These are phyloP conservation scores for Electrophaes corylata DNA, from an alignment of 2,888 invertebrate species.

Conservation along the genomic window DNA sequence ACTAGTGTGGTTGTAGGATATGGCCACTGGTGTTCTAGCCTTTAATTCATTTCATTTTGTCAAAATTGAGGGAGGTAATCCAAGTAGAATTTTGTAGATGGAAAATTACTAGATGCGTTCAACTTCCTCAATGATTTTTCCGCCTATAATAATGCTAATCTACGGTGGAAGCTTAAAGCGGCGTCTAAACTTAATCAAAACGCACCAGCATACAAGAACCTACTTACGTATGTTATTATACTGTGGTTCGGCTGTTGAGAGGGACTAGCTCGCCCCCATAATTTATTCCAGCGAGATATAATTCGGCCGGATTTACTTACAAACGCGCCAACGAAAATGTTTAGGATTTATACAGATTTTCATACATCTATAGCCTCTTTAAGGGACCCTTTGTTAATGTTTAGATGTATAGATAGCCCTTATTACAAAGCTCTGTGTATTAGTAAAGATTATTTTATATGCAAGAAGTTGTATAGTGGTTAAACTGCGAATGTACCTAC, in stretches of 20 bases:
- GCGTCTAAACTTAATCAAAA: no score
- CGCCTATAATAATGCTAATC: no score
- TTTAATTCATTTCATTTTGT: no score
- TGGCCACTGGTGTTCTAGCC: no score
- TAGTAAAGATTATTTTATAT: neutral
- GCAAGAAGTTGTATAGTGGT: neutral
- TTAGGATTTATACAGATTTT: constrained; percentile 58
- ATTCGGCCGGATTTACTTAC: constrained; percentile 73
- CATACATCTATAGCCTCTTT: constrained; percentile 11
- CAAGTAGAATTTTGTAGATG: no score
- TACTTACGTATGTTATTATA: constrained; percentile 4
- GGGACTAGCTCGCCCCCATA: constrained; percentile 71
- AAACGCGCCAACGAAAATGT: constrained; percentile 64
- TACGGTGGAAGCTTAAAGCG: no score
- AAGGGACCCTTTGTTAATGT: constrained; percentile 14
- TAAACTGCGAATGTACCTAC: no score
- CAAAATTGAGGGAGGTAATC: no score
- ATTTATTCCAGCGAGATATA: constrained; percentile 77
- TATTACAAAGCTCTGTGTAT: constrained; percentile 4
- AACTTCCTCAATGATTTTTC: no score
- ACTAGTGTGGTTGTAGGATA: no score
- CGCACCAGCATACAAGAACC: neutral
- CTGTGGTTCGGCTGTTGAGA: constrained; percentile 56
- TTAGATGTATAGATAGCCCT: constrained; percentile 15
- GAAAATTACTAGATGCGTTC: no score